Evolutionary conservation across 2,797 vertebrate genomes (phyloP), one percentile per base, ranked within the genome.

Genomic region (Neosalanx taihuensis): DNA sequence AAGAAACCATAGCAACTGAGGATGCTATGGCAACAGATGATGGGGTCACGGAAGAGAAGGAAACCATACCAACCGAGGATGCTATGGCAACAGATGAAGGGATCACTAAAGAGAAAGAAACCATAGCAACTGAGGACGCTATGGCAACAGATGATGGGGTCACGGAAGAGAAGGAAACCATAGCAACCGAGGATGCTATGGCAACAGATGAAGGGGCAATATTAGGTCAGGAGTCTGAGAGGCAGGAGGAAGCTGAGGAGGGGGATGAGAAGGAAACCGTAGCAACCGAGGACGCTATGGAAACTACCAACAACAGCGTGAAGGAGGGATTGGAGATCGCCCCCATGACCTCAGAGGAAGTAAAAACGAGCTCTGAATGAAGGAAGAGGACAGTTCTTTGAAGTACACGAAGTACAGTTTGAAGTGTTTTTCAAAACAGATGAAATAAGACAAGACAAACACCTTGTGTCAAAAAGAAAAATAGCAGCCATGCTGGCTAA

Each of bases 401-500:
- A 46, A 58, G 56, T 18, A 58, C 57, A 59, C 26, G n/a, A 51
- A n/a, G 53, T 68, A 57, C 29, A 31, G 37, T 61, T 65, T 12
- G 4, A 72, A 82, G 80, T 73, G 29, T 69, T 75, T 9, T 41
- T 64, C 12, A 66, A 67, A 5, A 64, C 64, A 61, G 73, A 2
- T 62, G 17, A 78, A 41, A 41, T 41, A 41, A 41, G 37, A 70
- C 68, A 67, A 82, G 82, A 83, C 71, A 79, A 20, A 76, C 84
- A 78, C 72, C n/a, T 82, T 72, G 70, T 81, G 61, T 78, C 70
- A 57, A 64, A 73, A 63, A 78, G 64, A 53, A 67, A n/a, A 59
- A 53, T 57, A 91, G 93, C 75, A 69, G 84, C 88, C 53, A 92
- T 90, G 93, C 93, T 92, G 90, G 91, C 92, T 92, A 92, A 93